phyloP scores from a whole-genome alignment of 2,888 invertebrate genomes.

The Monoplex corrugatus region DNA sequence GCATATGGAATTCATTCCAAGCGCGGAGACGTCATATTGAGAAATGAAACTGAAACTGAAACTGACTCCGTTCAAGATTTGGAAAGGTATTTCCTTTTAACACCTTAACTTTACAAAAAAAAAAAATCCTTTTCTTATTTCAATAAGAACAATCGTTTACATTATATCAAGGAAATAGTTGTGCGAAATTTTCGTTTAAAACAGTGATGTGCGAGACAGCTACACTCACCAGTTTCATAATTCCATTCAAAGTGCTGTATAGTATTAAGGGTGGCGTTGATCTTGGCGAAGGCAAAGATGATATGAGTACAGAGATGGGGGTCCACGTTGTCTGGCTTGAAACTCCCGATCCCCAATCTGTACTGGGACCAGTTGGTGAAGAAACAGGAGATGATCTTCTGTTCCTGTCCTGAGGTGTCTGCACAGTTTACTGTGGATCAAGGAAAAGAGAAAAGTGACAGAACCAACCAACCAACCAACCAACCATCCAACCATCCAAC shows the following conservation, averaged over 20 bases:
- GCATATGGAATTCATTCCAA: too few species aligned
- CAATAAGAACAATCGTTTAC: too few species aligned
- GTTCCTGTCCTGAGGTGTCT: background rate
- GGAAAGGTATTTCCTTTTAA: too few species aligned
- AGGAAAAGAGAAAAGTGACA: too few species aligned
- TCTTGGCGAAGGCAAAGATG: background rate
- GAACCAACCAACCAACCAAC: too few species aligned
- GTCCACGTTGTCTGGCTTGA: background rate
- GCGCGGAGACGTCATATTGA: too few species aligned
- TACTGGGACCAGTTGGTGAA: slow-evolving; percentile 15
- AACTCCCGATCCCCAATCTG: background rate
- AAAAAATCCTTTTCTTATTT: too few species aligned
- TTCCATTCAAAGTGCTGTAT: background rate
- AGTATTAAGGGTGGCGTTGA: background rate
- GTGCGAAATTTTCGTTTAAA: background rate
- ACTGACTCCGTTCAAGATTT: too few species aligned
- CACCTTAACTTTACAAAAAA: too few species aligned
- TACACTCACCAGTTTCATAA: background rate
- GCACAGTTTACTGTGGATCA: background rate
- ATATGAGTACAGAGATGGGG: background rate
- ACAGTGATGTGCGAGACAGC: background rate
- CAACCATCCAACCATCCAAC: too few species aligned
- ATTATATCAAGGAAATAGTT: too few species aligned
- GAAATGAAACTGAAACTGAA: too few species aligned
- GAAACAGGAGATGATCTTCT: background rate